A percentile compares a stretch with the other conserved stretches of the same genome.
Conservation (phyloP, 2,797 vertebrate genomes). For the Rhynchotus rufescens region DNA sequence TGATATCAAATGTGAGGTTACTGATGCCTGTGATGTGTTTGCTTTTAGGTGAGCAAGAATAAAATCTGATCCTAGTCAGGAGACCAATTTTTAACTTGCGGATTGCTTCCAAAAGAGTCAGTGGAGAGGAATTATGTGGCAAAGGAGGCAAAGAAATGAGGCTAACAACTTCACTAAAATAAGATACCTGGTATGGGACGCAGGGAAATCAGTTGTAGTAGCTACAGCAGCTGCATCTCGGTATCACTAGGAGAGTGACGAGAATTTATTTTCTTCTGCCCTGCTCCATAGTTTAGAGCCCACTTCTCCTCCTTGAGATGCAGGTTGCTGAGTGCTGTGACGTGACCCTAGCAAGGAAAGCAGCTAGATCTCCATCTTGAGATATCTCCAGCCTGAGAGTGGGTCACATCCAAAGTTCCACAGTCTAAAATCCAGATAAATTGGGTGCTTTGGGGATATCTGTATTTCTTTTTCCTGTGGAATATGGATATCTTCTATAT, state of each 20-base stretch:
- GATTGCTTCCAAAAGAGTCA: constrained; percentile 28
- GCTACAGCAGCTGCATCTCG: neutral
- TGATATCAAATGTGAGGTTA: neutral
- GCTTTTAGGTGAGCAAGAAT: constrained; percentile 11
- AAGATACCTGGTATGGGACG: constrained; percentile 5
- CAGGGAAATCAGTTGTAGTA: neutral
- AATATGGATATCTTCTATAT: neutral
- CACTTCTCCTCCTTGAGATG: neutral
- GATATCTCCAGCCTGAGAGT: fast-evolving
- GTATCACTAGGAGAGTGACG: neutral
- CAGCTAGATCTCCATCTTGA: neutral
- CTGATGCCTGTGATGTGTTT: neutral
- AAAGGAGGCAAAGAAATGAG: constrained; percentile 26
- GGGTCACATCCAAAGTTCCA: neutral
- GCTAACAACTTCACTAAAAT: constrained; percentile 42
- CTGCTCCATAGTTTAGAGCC: neutral
- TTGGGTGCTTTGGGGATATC: fast-evolving
- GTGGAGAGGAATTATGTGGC: constrained; percentile 2
- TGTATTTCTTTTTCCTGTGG: neutral
- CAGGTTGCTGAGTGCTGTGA: neutral
- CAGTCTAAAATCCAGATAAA: neutral
- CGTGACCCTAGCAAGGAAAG: neutral
- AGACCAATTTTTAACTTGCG: constrained; percentile 37
- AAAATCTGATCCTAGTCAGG: constrained; percentile 23
- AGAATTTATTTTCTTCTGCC: neutral